phyloP scores from a whole-genome alignment of 1,140 invertebrate species.

The Cherax destructor region DNA sequence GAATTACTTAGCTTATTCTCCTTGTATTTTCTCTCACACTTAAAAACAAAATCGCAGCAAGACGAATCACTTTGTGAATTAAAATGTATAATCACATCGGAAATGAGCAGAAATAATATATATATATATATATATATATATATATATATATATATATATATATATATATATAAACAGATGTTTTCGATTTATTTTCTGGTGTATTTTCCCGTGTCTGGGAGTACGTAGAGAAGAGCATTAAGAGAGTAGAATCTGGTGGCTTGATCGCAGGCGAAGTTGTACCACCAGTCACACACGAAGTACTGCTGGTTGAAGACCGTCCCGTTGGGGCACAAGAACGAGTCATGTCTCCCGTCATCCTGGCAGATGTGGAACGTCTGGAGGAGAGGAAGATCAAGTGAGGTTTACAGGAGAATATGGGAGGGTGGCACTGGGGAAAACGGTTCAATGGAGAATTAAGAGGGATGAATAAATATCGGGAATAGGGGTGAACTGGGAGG shows the following conservation, averaged over 20 bases:
- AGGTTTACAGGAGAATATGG: not conserved
- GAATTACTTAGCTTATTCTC: not conserved
- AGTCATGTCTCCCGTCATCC: slow-evolving; percentile 74
- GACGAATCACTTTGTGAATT: not conserved
- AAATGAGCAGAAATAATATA: not conserved
- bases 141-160: not conserved
- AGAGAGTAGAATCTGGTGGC: slow-evolving; percentile 76
- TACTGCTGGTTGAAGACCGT: slow-evolving; percentile 80
- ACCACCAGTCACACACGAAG: slow-evolving; percentile 81
- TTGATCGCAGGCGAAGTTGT: slow-evolving; percentile 77
- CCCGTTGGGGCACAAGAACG: slow-evolving; percentile 79
- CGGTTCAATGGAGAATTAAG: no score
- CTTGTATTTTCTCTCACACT: not conserved
- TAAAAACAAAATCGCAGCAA: not conserved
- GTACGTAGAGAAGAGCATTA: slow-evolving; percentile 72
- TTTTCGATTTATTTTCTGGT: slow-evolving; percentile 12
- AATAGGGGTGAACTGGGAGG: no score
- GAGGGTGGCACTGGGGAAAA: no score
- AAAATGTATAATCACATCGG: not conserved
- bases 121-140: not conserved
- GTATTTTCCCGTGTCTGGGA: slow-evolving; percentile 51
- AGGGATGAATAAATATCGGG: no score
- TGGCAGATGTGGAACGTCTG: slow-evolving; percentile 77
- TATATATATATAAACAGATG: not conserved
- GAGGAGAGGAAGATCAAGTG: not conserved